These are phyloP conservation scores for Colinus virginianus DNA, from an alignment of 2,113 vertebrate species.

Conservation along the genomic window DNA sequence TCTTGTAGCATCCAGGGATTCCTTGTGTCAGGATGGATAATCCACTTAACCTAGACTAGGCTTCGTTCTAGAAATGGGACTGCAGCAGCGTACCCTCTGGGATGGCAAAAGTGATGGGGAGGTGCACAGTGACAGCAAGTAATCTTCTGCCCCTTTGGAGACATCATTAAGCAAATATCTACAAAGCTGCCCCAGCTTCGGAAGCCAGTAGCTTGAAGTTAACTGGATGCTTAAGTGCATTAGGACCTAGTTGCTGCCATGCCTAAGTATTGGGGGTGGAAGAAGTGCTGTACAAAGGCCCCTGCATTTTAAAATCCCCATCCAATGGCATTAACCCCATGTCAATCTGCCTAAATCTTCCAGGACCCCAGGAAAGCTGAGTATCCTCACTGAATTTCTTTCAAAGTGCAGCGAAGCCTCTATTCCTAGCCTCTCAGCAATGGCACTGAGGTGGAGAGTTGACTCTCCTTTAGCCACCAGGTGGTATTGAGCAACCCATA, in stretches of 20 bases:
- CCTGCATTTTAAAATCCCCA: not conserved
- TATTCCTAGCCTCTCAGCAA: accelerated
- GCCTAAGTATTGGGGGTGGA: not conserved
- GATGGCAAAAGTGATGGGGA: not conserved
- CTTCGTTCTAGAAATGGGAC: not conserved
- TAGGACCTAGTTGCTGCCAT: not conserved
- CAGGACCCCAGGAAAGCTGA: not conserved
- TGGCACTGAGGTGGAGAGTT: not conserved
- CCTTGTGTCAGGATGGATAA: conserved; percentile 27
- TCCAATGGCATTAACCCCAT: not conserved
- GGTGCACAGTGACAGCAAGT: not conserved
- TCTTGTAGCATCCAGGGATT: not conserved
- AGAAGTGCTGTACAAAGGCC: not conserved
- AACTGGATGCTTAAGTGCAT: conserved; percentile 14
- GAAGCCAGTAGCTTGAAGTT: not conserved
- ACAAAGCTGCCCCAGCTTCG: not conserved
- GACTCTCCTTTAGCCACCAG: not conserved
- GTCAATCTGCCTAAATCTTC: not conserved
- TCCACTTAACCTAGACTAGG: not conserved
- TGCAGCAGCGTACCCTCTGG: not conserved
- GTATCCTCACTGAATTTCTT: not conserved
- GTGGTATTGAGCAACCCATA: accelerated
- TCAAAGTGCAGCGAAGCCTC: not conserved
- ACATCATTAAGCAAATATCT: conserved; percentile 40
- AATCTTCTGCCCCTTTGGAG: conserved; percentile 11